Evolutionary conservation across 2,888 invertebrate species (phyloP).

Genomic region (Lycocerus yunnanus): DNA sequence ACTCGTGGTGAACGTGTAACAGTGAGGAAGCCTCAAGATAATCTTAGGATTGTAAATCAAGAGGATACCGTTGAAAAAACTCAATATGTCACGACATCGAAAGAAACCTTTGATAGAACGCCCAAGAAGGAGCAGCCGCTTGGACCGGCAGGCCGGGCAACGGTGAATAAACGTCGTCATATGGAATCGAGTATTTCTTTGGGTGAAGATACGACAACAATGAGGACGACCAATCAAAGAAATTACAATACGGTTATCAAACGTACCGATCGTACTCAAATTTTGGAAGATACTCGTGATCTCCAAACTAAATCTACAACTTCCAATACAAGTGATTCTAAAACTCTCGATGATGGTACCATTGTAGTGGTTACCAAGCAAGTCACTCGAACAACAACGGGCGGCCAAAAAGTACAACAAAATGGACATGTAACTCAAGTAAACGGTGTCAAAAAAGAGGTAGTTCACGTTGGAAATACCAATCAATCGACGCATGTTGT

Average conservation of each 20-base stretch:
- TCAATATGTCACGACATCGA: conserved; percentile 56
- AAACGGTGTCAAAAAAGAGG: conserved; percentile 2
- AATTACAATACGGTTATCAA: conserved; percentile 57
- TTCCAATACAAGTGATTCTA: conserved; percentile 50
- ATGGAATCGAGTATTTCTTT: conserved; percentile 70
- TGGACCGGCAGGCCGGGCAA: conserved; percentile 56
- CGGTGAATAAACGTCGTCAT: conserved; percentile 62
- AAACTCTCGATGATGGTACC: conserved; percentile 59
- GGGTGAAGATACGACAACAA: conserved; percentile 61
- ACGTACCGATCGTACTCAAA: conserved; percentile 28
- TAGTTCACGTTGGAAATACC: conserved; percentile 3
- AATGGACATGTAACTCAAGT: conserved; percentile 2
- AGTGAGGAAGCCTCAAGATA: conserved; percentile 64
- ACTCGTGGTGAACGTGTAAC: conserved; percentile 57
- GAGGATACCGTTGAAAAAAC: conserved; percentile 55
- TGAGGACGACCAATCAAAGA: conserved; percentile 64
- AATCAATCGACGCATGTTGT: not conserved
- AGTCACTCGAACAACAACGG: conserved; percentile 53
- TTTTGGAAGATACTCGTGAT: conserved; percentile 35
- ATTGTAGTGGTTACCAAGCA: conserved; percentile 59
- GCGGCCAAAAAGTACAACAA: conserved; percentile 36
- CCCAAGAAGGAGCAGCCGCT: conserved; percentile 59
- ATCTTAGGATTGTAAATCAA: conserved; percentile 62
- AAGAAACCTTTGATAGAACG: conserved; percentile 59
- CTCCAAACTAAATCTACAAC: conserved; percentile 48